Evolutionary conservation across 1,140 invertebrate species (phyloP).

Genomic region (Ips typographus): DNA sequence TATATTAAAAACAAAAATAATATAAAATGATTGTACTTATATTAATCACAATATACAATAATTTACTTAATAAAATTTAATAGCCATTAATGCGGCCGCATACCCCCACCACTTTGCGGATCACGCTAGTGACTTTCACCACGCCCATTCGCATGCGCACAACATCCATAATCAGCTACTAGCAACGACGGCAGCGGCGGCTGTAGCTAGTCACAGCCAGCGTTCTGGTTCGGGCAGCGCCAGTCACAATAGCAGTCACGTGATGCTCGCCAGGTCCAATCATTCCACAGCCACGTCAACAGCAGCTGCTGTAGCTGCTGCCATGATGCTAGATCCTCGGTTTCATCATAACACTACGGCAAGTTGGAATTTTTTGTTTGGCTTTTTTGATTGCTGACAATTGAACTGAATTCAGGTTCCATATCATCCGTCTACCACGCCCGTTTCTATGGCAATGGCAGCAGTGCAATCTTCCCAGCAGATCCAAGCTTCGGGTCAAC

Average conservation of each 20-base stretch:
- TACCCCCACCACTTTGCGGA: slow-evolving; percentile 50
- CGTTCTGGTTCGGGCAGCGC: slow-evolving; percentile 35
- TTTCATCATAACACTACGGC: slow-evolving; percentile 51
- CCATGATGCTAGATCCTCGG: slow-evolving; percentile 53
- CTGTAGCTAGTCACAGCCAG: slow-evolving; percentile 43
- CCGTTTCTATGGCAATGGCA: slow-evolving; percentile 54
- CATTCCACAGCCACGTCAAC: slow-evolving; percentile 50
- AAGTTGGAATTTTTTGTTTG: slow-evolving; percentile 20
- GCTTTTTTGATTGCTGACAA: not conserved
- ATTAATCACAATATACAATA: not conserved
- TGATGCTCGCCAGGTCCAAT: slow-evolving; percentile 47
- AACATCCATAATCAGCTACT: slow-evolving; percentile 50
- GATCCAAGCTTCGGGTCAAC: slow-evolving; percentile 48
- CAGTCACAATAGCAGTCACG: slow-evolving; percentile 47
- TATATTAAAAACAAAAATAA: slow-evolving; percentile 1
- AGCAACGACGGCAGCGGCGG: slow-evolving; percentile 36
- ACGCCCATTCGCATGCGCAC: slow-evolving; percentile 45
- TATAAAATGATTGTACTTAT: not conserved
- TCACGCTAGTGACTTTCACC: slow-evolving; percentile 48
- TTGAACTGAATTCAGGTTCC: slow-evolving; percentile 43
- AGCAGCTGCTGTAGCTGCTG: slow-evolving; percentile 51
- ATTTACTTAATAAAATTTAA: slow-evolving; percentile 2
- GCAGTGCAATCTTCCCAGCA: slow-evolving; percentile 51
- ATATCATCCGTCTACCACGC: slow-evolving; percentile 49
- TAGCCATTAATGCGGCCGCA: slow-evolving; percentile 38